Evolutionary conservation across 2,797 vertebrate genomes (phyloP).

Genomic region (Hydrolagus colliei): DNA sequence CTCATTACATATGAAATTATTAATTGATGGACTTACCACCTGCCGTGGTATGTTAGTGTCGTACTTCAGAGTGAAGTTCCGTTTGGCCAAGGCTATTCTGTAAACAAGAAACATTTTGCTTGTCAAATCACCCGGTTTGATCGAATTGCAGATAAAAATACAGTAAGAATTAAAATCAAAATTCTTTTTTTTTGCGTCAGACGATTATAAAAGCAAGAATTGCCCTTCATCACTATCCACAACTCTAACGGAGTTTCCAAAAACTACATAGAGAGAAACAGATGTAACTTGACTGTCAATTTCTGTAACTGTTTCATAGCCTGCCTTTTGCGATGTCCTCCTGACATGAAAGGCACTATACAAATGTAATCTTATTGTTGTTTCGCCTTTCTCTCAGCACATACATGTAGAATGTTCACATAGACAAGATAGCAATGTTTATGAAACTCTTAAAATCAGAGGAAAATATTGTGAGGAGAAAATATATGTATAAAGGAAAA

Average conservation of each 20-base stretch:
- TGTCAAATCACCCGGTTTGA: background rate
- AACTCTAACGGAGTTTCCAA: background rate
- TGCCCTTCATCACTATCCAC: background rate
- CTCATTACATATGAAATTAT: background rate
- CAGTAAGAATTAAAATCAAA: background rate
- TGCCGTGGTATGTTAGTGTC: slow-evolving; percentile 76
- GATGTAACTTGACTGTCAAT: no score
- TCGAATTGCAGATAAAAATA: background rate
- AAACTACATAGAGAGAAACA: background rate
- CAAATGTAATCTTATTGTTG: no score
- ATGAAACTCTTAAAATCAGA: no score
- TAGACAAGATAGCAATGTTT: no score
- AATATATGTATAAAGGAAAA: no score
- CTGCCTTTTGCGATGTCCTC: no score
- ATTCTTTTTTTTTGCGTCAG: background rate
- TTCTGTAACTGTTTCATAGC: no score
- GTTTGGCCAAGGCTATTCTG: slow-evolving; percentile 70
- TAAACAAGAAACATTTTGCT: background rate
- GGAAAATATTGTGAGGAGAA: no score
- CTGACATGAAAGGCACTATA: no score
- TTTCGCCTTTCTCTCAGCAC: no score
- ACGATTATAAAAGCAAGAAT: background rate
- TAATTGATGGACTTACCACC: slow-evolving; percentile 56
- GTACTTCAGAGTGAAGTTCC: slow-evolving; percentile 75
- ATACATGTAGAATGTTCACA: no score